Conservation (phyloP, 2,113 vertebrate genomes). For the Marmota flaviventris region DNA sequence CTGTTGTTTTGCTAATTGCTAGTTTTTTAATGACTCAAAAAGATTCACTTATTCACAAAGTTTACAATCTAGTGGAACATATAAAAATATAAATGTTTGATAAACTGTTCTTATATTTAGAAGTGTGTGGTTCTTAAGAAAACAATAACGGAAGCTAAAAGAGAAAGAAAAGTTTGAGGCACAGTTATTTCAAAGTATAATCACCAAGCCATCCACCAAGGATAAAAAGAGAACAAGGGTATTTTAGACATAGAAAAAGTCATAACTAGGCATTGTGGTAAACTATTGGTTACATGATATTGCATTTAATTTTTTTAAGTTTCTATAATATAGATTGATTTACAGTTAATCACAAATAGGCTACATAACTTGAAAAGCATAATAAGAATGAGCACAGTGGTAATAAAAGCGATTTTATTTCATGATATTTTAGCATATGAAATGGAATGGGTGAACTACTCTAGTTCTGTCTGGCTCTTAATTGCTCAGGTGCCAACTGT, state of each 20-base stretch:
- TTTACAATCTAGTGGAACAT: conserved; percentile 50
- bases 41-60: neutral
- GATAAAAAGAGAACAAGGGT: conserved; percentile 32
- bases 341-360: neutral
- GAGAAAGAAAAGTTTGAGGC: conserved; percentile 41
- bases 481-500: neutral
- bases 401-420: conserved; percentile 41
- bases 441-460: neutral
- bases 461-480: neutral
- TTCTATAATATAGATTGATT: neutral
- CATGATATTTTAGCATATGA: neutral
- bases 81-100: conserved; percentile 9
- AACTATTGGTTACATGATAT: neutral
- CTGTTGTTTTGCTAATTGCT: neutral
- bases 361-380: neutral
- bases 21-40: conserved; percentile 40
- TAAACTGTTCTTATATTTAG: neutral
- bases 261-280: neutral
- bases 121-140: conserved; percentile 5
- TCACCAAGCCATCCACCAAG: conserved; percentile 47
- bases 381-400: neutral
- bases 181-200: conserved; percentile 54
- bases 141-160: neutral
- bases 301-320: neutral
- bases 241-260: conserved; percentile 48